Conservation (phyloP, 1,140 invertebrate species). For the Drosophila auraria region DNA sequence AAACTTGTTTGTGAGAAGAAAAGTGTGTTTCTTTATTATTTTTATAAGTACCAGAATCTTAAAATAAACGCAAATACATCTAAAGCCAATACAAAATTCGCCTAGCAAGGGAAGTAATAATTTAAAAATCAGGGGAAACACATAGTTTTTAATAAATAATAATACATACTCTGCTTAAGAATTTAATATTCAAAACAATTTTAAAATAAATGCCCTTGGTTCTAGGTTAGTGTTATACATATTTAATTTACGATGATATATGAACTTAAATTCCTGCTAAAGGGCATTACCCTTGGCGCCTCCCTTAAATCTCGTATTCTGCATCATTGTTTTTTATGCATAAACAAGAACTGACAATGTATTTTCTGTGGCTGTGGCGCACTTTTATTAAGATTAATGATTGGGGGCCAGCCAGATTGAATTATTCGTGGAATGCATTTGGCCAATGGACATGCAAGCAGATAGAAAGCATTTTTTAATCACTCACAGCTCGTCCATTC, state of each 20-base stretch:
- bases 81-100: too few species aligned
- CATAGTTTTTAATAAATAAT: too few species aligned
- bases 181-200: too few species aligned
- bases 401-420: slow-evolving; percentile 55
- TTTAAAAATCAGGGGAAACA: too few species aligned
- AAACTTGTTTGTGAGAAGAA: too few species aligned
- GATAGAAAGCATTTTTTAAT: slow-evolving; percentile 58
- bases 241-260: too few species aligned
- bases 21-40: too few species aligned
- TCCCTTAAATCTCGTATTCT: neutral
- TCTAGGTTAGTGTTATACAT: neutral
- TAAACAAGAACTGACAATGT: slow-evolving; percentile 45
- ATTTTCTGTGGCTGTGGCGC: slow-evolving; percentile 31
- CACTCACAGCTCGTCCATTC: slow-evolving; percentile 47
- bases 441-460: slow-evolving; percentile 32
- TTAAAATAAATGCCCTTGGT: too few species aligned
- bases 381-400: slow-evolving; percentile 82
- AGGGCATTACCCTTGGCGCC: neutral
- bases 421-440: slow-evolving; percentile 60
- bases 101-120: too few species aligned
- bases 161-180: too few species aligned
- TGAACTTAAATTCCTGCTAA: neutral
- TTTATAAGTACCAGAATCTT: too few species aligned
- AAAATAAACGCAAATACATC: too few species aligned
- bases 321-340: slow-evolving; percentile 36